A percentile compares a stretch with the other conserved stretches of the same genome.
These are phyloP conservation scores for Ctenochaetus hawaiiensis DNA, from an alignment of 2,797 vertebrate species.

Conservation along the genomic window DNA sequence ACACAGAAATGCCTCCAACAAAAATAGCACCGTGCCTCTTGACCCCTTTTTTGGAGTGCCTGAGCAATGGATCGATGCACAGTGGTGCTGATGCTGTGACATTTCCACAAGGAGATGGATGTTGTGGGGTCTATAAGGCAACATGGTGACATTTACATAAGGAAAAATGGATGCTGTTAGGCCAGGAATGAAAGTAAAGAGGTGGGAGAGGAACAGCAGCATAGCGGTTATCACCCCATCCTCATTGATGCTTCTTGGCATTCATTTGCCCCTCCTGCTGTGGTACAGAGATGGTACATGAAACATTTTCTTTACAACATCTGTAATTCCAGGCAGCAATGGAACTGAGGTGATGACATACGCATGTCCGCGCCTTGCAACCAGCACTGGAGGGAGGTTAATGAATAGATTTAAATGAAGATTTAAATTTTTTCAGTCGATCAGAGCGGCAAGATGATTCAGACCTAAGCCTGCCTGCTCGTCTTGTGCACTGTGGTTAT, in stretches of 20 bases:
- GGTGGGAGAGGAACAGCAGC: conserved; percentile 26
- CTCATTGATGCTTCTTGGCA: conserved; percentile 68
- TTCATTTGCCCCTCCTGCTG: conserved; percentile 70
- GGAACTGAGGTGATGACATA: conserved; percentile 66
- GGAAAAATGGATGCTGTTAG: conserved; percentile 55
- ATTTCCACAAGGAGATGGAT: conserved; percentile 80
- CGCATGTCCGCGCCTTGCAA: conserved; percentile 45
- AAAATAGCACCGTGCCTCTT: conserved; percentile 61
- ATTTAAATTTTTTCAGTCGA: conserved; percentile 50
- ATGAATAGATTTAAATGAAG: conserved; percentile 76
- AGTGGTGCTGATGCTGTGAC: conserved; percentile 67
- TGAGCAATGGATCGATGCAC: conserved; percentile 66
- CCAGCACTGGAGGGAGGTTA: conserved; percentile 50
- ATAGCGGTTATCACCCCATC: conserved; percentile 59
- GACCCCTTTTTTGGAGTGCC: conserved; percentile 56
- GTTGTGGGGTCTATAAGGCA: conserved; percentile 67
- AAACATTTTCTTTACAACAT: conserved; percentile 68
- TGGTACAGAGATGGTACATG: conserved; percentile 60
- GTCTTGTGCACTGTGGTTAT: conserved; percentile 35
- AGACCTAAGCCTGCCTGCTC: conserved; percentile 39
- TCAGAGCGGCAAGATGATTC: conserved; percentile 52
- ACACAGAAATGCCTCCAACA: conserved; percentile 40
- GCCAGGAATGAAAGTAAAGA: conserved; percentile 31
- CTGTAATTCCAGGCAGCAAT: conserved; percentile 65
- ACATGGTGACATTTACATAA: conserved; percentile 79